Evolutionary conservation across 1,140 invertebrate genomes (phyloP).

Genomic region (Pachyrhynchus sulphureomaculatus): DNA sequence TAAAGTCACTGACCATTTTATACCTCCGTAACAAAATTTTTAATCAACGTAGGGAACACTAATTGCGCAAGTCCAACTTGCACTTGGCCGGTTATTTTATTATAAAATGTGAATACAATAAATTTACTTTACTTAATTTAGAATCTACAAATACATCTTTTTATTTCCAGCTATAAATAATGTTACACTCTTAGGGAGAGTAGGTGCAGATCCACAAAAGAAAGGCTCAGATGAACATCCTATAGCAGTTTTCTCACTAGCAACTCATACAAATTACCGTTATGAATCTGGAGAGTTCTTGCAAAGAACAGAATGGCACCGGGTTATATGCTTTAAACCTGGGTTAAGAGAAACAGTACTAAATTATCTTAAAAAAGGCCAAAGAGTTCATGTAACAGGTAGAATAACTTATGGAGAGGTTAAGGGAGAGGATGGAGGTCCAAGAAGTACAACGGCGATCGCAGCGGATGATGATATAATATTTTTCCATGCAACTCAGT

Average conservation of each 20-base stretch:
- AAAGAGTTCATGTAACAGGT: slow-evolving; percentile 80
- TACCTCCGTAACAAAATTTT: too few species aligned
- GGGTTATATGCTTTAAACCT: slow-evolving; percentile 85
- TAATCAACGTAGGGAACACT: too few species aligned
- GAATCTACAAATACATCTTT: not conserved
- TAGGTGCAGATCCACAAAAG: slow-evolving; percentile 82
- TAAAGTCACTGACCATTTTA: too few species aligned
- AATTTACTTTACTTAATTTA: too few species aligned
- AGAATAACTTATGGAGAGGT: slow-evolving; percentile 84
- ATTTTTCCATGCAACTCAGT: slow-evolving; percentile 53
- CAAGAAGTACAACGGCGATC: slow-evolving; percentile 72
- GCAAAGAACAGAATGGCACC: slow-evolving; percentile 90
- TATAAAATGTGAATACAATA: too few species aligned
- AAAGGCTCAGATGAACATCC: slow-evolving; percentile 80
- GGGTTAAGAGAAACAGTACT: slow-evolving; percentile 74
- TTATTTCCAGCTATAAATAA: slow-evolving; percentile 77
- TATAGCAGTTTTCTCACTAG: slow-evolving; percentile 85
- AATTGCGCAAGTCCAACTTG: too few species aligned
- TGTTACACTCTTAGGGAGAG: slow-evolving; percentile 82
- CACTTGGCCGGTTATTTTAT: too few species aligned
- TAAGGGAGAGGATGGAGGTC: slow-evolving; percentile 73
- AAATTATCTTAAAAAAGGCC: slow-evolving; percentile 82
- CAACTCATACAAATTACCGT: slow-evolving; percentile 84
- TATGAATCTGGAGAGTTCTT: slow-evolving; percentile 74
- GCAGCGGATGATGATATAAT: slow-evolving; percentile 88